A percentile compares a stretch with the other conserved stretches of the same genome.
phyloP scores from a whole-genome alignment of 92 coral and sea anemone species.

The Umimayanthus chanpuru region DNA sequence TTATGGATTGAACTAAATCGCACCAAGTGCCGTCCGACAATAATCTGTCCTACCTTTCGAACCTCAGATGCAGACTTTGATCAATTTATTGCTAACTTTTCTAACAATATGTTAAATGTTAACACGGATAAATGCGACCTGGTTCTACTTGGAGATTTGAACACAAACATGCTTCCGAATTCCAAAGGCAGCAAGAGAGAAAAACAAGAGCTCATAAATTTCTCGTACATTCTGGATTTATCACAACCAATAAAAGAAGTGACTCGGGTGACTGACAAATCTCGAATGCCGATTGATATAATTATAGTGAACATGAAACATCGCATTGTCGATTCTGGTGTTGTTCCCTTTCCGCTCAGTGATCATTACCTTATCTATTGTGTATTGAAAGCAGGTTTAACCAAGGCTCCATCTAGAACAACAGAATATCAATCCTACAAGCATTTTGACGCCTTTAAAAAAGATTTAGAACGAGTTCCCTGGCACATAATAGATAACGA shows the following conservation, averaged over 20 bases:
- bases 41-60: conserved; percentile 50
- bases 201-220: conserved; percentile 48
- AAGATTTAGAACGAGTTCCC: no score
- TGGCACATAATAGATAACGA: no score
- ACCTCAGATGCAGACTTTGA: no score
- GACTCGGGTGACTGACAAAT: conserved; percentile 7
- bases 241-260: background rate
- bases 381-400: conserved; percentile 62
- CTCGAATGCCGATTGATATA: background rate
- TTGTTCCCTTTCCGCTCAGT: conserved; percentile 25
- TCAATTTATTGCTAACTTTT: no score
- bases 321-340: no score
- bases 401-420: conserved; percentile 48
- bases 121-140: conserved; percentile 41
- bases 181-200: conserved; percentile 39
- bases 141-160: conserved; percentile 51
- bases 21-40: conserved; percentile 45
- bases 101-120: no score
- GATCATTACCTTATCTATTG: conserved; percentile 45
- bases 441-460: conserved; percentile 39
- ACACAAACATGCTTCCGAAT: conserved; percentile 36
- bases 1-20: no score
- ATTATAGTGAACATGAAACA: background rate
- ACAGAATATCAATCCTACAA: conserved; percentile 46
- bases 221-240: no score